A percentile compares a stretch with the other conserved stretches of the same genome.
phyloP scores from a whole-genome alignment of 1,140 invertebrate genomes.

The Ruditapes philippinarum region DNA sequence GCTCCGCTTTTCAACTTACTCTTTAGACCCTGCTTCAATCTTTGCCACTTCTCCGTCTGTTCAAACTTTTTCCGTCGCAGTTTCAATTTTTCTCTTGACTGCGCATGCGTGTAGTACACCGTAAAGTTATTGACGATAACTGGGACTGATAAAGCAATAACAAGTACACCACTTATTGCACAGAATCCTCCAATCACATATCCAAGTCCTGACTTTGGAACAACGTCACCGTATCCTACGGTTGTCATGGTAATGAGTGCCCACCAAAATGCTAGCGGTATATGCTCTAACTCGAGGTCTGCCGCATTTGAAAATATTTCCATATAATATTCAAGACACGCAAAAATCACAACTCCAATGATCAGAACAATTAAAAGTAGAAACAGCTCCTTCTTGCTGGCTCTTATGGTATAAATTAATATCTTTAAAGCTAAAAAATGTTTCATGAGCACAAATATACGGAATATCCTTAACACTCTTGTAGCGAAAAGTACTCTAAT shows the following conservation, averaged over 20 bases:
- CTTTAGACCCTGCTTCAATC: conserved; percentile 49
- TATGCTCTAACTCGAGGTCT: conserved; percentile 73
- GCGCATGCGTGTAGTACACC: conserved; percentile 79
- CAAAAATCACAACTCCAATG: conserved; percentile 79
- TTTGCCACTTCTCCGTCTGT: conserved; percentile 63
- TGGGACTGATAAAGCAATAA: conserved; percentile 82
- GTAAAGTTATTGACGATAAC: conserved; percentile 84
- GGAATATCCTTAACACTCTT: conserved; percentile 75
- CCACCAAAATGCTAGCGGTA: conserved; percentile 83
- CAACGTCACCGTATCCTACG: conserved; percentile 83
- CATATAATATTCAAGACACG: conserved; percentile 78
- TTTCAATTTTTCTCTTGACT: conserved; percentile 76
- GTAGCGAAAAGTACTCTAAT: conserved; percentile 73
- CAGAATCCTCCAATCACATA: conserved; percentile 80
- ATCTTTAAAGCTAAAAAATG: conserved; percentile 79
- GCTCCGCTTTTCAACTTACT: conserved; percentile 53
- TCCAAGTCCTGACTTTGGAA: conserved; percentile 76
- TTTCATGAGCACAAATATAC: conserved; percentile 78
- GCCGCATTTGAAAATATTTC: conserved; percentile 72
- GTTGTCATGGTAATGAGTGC: conserved; percentile 84
- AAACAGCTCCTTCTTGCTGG: conserved; percentile 78
- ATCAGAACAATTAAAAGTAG: conserved; percentile 77
- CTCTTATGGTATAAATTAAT: conserved; percentile 77
- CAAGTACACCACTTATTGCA: conserved; percentile 81
- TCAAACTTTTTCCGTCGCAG: conserved; percentile 71